Base-by-base conservation (phyloP, 2,797 vertebrate genomes). In the Silurus aristotelis region DNA sequence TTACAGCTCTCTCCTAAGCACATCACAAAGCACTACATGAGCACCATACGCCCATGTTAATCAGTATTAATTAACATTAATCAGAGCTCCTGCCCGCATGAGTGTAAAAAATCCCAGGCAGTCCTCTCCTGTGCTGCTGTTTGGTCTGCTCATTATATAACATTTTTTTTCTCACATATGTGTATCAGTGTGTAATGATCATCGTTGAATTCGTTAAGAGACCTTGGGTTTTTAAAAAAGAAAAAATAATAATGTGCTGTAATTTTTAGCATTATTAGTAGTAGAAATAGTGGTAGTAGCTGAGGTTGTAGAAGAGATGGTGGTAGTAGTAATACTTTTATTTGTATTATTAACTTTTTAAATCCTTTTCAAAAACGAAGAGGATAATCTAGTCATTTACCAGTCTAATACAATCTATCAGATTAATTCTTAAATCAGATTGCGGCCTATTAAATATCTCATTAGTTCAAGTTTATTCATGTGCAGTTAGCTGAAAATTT, bases 21-120 rank as follows among this genome's bases (percentile, higher is more conserved):
- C 38, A 17, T 48, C 78, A 55, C 43, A 27, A 66, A 67, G 79
- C n/a, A 55, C 77, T 38, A 63, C 77, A 48, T 48, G 77, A 80
- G 77, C 60, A 80, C 43, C 61, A 68, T 15, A 55, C 17, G 55
- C 7, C 80, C 20, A 56, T 14, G n/a, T 27, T 68, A 81, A 81
- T 81, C 80, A 81, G 64, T 55, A 25, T 56, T 68, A 81, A 81
- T 81, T 64, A 81, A 8, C 13, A 3, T 68, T 81, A 81, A 81
- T 81, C 64, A 68, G 64, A 4, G 2, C n/a, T 20, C 64, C 17
- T 6, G 27, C 17, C 46, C 14, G 6, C 31, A 55, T 14, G 48
- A 66, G 52, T 81, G 4, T 68, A 56, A 68, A 67, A 80, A 77
- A 77, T 31, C 6, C 20, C 60, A 25, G 61, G 9, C 31, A 78